Percentiles rank a stretch among this genome's conserved stretches.
These are phyloP conservation scores for Heliconius ismenius DNA, from an alignment of 2,888 invertebrate genomes.

Conservation along the genomic window DNA sequence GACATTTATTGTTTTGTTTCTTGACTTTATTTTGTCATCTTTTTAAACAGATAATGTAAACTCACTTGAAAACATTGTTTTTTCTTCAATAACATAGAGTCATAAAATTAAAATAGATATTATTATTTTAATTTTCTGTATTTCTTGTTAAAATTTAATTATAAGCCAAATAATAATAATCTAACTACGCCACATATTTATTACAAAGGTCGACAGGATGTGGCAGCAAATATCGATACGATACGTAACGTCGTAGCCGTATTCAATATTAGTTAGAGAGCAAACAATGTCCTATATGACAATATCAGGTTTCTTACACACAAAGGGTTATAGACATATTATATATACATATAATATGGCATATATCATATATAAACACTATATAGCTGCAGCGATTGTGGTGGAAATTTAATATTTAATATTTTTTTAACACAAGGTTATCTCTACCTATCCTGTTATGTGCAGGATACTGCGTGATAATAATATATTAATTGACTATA, in stretches of 20 bases:
- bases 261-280: neutral
- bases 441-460: too few relatives aligned
- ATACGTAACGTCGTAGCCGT: neutral
- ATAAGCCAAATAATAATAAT: neutral
- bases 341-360: neutral
- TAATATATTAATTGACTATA: too few relatives aligned
- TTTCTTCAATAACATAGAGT: too few relatives aligned
- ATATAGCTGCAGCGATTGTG: too few relatives aligned
- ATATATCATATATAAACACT: too few relatives aligned
- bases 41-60: neutral
- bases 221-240: neutral
- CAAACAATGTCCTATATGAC: constrained; percentile 7
- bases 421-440: too few relatives aligned
- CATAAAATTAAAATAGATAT: too few relatives aligned
- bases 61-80: too few relatives aligned
- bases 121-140: too few relatives aligned
- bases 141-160: neutral
- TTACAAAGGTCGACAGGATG: neutral
- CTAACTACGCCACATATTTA: neutral
- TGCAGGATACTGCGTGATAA: too few relatives aligned
- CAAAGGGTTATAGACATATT: neutral
- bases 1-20: neutral
- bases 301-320: constrained; percentile 1
- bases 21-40: neutral
- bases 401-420: too few relatives aligned